These are phyloP conservation scores for Tiliacea aurago DNA, from an alignment of 2,888 invertebrate species.

Conservation along the genomic window DNA sequence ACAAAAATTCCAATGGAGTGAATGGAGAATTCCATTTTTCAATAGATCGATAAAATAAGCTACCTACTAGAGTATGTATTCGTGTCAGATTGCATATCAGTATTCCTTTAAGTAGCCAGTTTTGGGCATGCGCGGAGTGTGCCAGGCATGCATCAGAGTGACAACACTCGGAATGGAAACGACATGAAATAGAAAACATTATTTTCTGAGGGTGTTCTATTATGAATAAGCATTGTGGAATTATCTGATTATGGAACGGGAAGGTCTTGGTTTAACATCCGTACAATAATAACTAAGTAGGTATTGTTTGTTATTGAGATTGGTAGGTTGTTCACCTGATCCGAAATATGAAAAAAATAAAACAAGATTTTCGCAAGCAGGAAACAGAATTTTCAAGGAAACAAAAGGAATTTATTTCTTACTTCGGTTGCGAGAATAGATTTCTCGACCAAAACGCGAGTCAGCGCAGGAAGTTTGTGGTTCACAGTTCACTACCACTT, in stretches of 20 bases:
- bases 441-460: slow-evolving; percentile 3
- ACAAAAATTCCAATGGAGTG: not conserved
- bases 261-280: slow-evolving; percentile 5
- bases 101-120: slow-evolving; percentile 30
- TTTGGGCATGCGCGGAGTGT: slow-evolving; percentile 49
- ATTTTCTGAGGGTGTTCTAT: slow-evolving; percentile 17
- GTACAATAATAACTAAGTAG: too few species aligned
- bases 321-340: not conserved
- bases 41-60: slow-evolving; percentile 32
- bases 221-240: slow-evolving; percentile 28
- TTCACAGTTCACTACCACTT: slow-evolving; percentile 4
- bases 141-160: slow-evolving; percentile 16
- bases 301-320: not conserved
- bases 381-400: not conserved
- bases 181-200: slow-evolving; percentile 33
- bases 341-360: not conserved
- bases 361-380: not conserved
- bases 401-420: not conserved
- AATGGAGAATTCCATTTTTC: slow-evolving; percentile 9
- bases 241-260: slow-evolving; percentile 16
- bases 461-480: slow-evolving; percentile 38
- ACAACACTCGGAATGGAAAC: slow-evolving; percentile 28
- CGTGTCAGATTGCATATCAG: slow-evolving; percentile 27
- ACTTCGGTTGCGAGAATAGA: not conserved
- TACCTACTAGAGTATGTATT: slow-evolving; percentile 28